Base-by-base conservation (phyloP, 2,888 invertebrate species). In the Pollenia angustigena region DNA sequence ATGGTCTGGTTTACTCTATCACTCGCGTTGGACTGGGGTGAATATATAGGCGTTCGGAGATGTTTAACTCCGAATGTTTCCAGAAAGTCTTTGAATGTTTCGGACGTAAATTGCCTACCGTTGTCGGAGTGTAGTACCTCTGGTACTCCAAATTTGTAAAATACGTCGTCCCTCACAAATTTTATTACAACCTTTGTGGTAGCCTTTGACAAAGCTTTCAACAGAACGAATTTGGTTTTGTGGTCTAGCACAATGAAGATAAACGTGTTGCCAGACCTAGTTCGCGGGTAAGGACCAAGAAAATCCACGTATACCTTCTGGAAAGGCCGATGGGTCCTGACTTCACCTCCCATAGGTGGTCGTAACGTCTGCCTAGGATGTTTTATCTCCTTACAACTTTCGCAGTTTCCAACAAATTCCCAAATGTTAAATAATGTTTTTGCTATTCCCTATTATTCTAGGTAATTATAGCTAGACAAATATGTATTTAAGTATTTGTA, bases 251-350 rank as follows among this genome's bases (percentile, higher is more conserved):
- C 68, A 0, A 56, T 72, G 7, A 72, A 72, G 8, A 58, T 72
- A 4, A 42, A 44, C 14, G 16, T 46, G 7, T 71, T 71, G 11
- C 71, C 71, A 18, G 71, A 16, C 11, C 42, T 71, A n/a, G 71
- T 32, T 7, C 72, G 11, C 2, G 72, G 64, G 18, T 72, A 72
- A 0, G 72, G 72, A 14, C 72, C 72, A 4, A 72, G 14, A 46
- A 72, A 72, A 14, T 72, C 72, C 1, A 72, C 42, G 14, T 72
- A 72, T 9, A 71, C 44, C 18, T 72, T 72, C 12, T 68, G 68
- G 16, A 71, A 71, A 0, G 42, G 54, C 11, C 54, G 16, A 11
- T 72, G 71, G 3, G 71, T 56, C 1, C 44, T 4, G 1, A 56
- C 23, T 16, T 71, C 56, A 14, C 44, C 56, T 12, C 71, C 72